phyloP scores from a whole-genome alignment of 2,113 vertebrate species.

The Calypte anna region DNA sequence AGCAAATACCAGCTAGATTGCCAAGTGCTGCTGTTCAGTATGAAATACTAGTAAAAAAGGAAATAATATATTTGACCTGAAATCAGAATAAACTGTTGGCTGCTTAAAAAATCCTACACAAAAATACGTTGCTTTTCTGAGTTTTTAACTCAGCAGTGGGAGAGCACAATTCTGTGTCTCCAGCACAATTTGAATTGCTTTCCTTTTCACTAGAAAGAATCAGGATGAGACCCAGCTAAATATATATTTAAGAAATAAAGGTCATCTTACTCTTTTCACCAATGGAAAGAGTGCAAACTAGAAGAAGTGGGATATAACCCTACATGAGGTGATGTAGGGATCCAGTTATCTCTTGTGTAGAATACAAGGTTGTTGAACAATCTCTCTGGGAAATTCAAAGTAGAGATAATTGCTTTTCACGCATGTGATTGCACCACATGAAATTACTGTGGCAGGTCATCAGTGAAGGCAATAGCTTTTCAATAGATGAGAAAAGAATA shows the following conservation, averaged over 20 bases:
- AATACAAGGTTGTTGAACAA: neutral
- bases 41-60: neutral
- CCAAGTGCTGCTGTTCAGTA: neutral
- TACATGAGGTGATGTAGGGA: neutral
- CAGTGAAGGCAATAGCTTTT: neutral
- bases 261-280: neutral
- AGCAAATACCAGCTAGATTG: neutral
- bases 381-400: neutral
- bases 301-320: neutral
- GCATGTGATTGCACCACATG: neutral
- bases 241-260: neutral
- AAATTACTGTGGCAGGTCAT: neutral
- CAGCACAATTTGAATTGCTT: neutral
- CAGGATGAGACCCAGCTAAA: neutral
- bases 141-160: neutral
- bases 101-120: neutral
- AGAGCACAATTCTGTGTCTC: neutral
- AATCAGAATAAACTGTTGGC: neutral
- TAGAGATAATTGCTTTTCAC: neutral
- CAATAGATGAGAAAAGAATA: neutral
- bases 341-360: neutral
- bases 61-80: neutral
- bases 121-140: neutral
- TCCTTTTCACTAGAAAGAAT: neutral
- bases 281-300: neutral